These are phyloP conservation scores for Hirtodrosophila histrioides DNA, from an alignment of 2,888 invertebrate species.

Conservation along the genomic window DNA sequence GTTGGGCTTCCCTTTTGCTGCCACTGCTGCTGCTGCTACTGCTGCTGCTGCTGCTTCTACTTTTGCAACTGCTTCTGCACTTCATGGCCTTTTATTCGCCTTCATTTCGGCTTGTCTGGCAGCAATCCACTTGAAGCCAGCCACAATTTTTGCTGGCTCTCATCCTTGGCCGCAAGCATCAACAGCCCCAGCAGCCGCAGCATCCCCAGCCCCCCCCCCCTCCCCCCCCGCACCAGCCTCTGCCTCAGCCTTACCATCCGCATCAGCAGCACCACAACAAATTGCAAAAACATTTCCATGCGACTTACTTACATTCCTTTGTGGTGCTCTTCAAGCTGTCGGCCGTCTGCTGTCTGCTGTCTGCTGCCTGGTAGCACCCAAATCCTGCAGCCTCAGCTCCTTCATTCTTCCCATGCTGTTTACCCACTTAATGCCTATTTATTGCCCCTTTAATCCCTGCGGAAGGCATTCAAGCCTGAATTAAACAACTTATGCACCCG, in stretches of 20 bases:
- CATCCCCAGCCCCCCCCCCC: not conserved
- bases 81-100: constrained; percentile 56
- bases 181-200: constrained; percentile 26
- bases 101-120: constrained; percentile 68
- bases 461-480: constrained; percentile 38
- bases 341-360: constrained; percentile 7
- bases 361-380: constrained; percentile 21
- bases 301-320: constrained; percentile 76
- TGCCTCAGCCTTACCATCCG: constrained; percentile 25
- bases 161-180: constrained; percentile 43
- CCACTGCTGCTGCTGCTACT: constrained; percentile 38
- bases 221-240: constrained; percentile 16
- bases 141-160: constrained; percentile 68
- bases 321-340: constrained; percentile 53
- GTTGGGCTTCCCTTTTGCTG: constrained; percentile 17
- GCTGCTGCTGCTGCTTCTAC: constrained; percentile 4
- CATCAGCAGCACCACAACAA: constrained; percentile 61
- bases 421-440: constrained; percentile 80
- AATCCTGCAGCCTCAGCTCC: constrained; percentile 22
- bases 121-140: constrained; percentile 74
- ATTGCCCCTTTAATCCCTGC: constrained; percentile 72
- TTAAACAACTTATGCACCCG: constrained; percentile 34
- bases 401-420: constrained; percentile 35
- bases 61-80: constrained; percentile 32
- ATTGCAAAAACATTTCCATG: constrained; percentile 78